These are phyloP conservation scores for Poeciliopsis paucimaculata DNA, from an alignment of 2,797 vertebrate genomes.

Conservation along the genomic window DNA sequence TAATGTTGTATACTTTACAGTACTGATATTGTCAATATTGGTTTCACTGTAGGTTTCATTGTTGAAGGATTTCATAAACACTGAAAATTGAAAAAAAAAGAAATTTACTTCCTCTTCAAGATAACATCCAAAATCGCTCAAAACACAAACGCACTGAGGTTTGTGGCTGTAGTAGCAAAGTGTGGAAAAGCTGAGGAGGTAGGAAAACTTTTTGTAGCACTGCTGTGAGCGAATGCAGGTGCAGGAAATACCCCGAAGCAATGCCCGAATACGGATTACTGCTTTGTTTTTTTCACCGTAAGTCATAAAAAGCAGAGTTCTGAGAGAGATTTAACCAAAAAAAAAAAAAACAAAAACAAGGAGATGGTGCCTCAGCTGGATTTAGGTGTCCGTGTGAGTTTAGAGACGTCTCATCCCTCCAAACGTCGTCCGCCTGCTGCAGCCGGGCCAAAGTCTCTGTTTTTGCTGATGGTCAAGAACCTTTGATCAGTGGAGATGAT, in stretches of 20 bases:
- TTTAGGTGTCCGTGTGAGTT: slow-evolving; percentile 47
- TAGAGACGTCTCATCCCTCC: neutral
- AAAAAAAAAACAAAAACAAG: neutral
- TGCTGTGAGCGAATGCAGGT: neutral
- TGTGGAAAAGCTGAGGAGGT: neutral
- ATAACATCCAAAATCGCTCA: too few relatives aligned
- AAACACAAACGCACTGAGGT: neutral
- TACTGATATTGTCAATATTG: too few relatives aligned
- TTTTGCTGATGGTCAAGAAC: slow-evolving; percentile 61
- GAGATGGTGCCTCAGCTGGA: neutral
- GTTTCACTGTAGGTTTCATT: too few relatives aligned
- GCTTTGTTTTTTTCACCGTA: slow-evolving; percentile 17
- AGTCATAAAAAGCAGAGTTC: neutral
- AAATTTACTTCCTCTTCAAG: neutral
- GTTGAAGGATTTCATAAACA: too few relatives aligned
- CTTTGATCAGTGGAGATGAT: slow-evolving; percentile 61
- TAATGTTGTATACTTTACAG: too few relatives aligned
- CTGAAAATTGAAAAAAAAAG: too few relatives aligned
- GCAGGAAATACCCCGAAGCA: neutral
- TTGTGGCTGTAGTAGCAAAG: too few relatives aligned
- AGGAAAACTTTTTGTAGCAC: neutral
- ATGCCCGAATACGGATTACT: neutral
- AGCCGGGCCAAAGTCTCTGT: slow-evolving; percentile 25
- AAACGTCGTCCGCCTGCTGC: slow-evolving; percentile 17
- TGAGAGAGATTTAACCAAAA: slow-evolving; percentile 21